Base-by-base conservation (phyloP, 2,113 vertebrate genomes). In the Phoxinus phoxinus region DNA sequence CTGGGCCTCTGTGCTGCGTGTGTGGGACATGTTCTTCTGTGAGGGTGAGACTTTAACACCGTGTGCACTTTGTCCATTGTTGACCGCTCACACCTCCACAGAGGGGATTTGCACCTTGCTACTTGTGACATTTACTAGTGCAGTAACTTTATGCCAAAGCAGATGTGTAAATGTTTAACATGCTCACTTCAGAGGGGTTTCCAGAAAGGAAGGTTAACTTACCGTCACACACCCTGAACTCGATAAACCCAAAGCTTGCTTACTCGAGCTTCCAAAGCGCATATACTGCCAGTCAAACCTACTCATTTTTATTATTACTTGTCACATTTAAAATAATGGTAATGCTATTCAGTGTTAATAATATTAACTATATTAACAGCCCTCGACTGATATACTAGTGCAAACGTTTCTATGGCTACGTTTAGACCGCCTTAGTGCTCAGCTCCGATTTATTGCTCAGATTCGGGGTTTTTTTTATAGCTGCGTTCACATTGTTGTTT, bases 1-100 rank as follows among this genome's bases (percentile, higher is more conserved):
- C 21, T 99, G 98, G 98, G 95, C 96, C 69, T 98, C 97, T 0
- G 98, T 99, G 90, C 94, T 99, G 89, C 96, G 98, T 0, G 94
- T 99, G 86, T 99, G 98, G 98, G 98, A 99, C 93, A 99, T 99
- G 97, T 99, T 99, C 91, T 97, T 99, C 61, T 99, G 97, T 4
- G 98, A 99, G 94, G 98, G 98, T 98, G 91, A 81, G 12, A 17
- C 1, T 44, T 53, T 51, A 21, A 44, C 25, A 37, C n/a, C 1
- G 6, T 2, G 13, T 59, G 78, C n/a, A 19, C 37, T 46, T 65
- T 48, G 37, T 27, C 41, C 23, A 37, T 46, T 27, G 6, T 80
- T 81, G 32, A 61, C 13, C 44, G 23, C 23, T 7, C 25, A 23
- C 7, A 23, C 12, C 61, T 65, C 25, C 37, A n/a, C 23, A 25